Base-by-base conservation (phyloP, 2,113 vertebrate species). In the Gavia stellata region DNA sequence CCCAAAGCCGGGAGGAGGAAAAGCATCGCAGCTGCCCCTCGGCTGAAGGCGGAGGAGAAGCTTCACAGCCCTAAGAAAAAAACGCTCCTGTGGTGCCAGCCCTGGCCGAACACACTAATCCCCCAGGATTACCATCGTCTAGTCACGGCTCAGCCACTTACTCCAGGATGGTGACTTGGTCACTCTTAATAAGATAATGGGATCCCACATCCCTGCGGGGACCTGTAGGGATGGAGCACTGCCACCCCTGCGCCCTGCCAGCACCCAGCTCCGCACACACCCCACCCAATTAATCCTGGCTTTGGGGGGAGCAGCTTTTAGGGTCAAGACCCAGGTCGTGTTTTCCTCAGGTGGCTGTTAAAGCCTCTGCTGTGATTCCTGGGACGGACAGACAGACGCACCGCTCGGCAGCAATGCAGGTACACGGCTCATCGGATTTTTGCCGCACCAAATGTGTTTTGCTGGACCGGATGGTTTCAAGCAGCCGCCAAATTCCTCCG, bases 361-460 rank as follows among this genome's bases (percentile, higher is more conserved):
- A 79, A 82, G 44, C 17, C 18, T n/a, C 19, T 0, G 6, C 68
- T n/a, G 56, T 0, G 4, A 52, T 26, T 42, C 25, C 55, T 25
- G 63, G 70, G 65, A 82, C 1, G 26, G 84, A 56, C 0, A 5
- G 47, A 80, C 0, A 2, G 25, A 23, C 6, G 1, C 40, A 8
- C 9, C 0, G 3, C 52, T 81, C 1, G 0, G 65, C 31, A 74
- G 79, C 31, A 24, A 73, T 9, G 56, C 28, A 34, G 78, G 42
- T 7, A 45, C 40, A 19, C 0, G 1, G 12, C 49, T 78, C 7
- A 1, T 25, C 1, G 1, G 4, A 7, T 17, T 21, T 62, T 33
- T 38, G 17, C 55, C 40, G 68, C 52, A 38, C 49, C 31, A n/a
- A 25, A 49, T 0, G 17, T 21, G 29, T 66, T 74, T 42, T 23